Evolutionary conservation across 37 sponge, comb jelly and placozoan species (phyloP), one percentile per base, ranked within the genome.

Genomic region (Beroe ovata): DNA sequence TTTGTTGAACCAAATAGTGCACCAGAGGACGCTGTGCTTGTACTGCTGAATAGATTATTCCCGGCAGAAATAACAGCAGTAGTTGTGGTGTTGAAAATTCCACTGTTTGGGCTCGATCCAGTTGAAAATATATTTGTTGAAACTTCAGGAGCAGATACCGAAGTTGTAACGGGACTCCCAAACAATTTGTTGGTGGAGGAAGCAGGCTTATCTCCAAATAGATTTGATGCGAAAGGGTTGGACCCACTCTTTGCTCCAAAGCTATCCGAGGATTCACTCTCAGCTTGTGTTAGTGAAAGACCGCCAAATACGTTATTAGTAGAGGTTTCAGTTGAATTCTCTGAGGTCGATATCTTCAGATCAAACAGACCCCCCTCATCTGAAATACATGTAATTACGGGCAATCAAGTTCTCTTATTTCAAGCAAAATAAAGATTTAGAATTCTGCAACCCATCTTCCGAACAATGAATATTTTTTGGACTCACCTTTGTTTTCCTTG

Each of bases 141-240:
- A 18, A 25, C 30, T 11, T 25, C 69, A 32, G 69, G 69, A 3
- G 35, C 35, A n/a, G 63, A 14, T 28, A 23, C 8, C 1, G 18
- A 34, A 37, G 32, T 66, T 25, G 36, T 66, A 14, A 37, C 69
- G 1, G 69, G 69, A 29, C 30, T 66, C 36, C 35, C 69, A 16
- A 66, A 66, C 8, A 47, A 11, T 16, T 11, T 47, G 54, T 47
- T 47, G 6, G 54, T 47, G 54, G 54, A 47, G 11, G 54, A 16
- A 11, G 63, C 63, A 62, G 63, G 63, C 20, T 62, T 62, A 11
- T 47, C 54, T 25, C 19, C 63, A 62, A 62, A 62, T 3, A 77
- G 22, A 54, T 42, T 77, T 0, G 84, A 77, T 25, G 54, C 41
- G 28, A 77, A 77, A 54, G 84, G 84, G 54, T 54, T 77, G 54